Base-by-base conservation (phyloP, 2,113 vertebrate genomes). In the Tapirus terrestris region DNA sequence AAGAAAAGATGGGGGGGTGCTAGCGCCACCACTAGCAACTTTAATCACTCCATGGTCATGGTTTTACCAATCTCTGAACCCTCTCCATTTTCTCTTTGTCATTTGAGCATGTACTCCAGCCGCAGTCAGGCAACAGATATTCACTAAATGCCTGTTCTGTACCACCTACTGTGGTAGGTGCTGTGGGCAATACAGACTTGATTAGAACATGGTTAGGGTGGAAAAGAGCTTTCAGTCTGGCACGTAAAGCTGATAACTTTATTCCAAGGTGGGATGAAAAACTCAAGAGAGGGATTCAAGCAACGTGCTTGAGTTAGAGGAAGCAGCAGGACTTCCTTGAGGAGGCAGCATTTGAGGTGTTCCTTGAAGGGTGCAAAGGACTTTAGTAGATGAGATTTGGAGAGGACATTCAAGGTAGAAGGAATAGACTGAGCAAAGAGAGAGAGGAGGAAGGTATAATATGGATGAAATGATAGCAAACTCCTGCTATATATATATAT, bases 191-290 rank as follows among this genome's bases (percentile, higher is more conserved):
- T 56, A 53, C 11, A 84, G 56, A 91, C 2, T 60, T n/a, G 45
- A 92, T 76, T 33, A 79, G 51, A 95, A 87, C 9, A 75, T n/a
- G 45, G 23, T 56, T 89, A 43, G 27, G 36, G 17, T 63, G 14
- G 4, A 39, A 72, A 86, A 79, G 31, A 80, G 6, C 60, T 94
- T 88, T 83, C 39, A 84, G 51, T 88, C 20, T 56, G 10, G 8
- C 70, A 87, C 51, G 60, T 36, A 77, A 83, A 5, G 12, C 43
- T 43, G 48, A 72, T 77, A 14, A 1, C 14, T 94, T 95, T 91
- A 43, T 91, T 79, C 63, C 23, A 95, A 60, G 3, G 31, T 91
- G 31, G 58, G 10, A 95, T 95, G 17, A 67, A 95, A 48, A 92
- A 48, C 56, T 5, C 39, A 90, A 94, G 39, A 93, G 8, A 72